Evolutionary conservation across 2,797 vertebrate genomes (phyloP).

Genomic region (Chromis chromis): DNA sequence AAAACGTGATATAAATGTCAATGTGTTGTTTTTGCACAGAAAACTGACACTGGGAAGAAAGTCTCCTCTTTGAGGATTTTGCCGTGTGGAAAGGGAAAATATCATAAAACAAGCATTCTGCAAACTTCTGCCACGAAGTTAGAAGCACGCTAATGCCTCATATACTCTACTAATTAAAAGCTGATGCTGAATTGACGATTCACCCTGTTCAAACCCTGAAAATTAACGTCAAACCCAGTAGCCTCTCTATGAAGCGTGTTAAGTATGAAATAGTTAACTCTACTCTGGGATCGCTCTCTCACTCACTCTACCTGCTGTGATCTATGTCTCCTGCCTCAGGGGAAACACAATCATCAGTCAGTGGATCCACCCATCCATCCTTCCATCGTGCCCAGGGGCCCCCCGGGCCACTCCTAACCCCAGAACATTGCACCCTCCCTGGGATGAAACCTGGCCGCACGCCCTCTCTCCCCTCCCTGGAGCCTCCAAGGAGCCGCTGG

Average conservation of each 20-base stretch:
- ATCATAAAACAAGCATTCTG: too few species aligned
- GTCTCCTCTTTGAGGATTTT: too few species aligned
- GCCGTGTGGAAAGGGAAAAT: too few species aligned
- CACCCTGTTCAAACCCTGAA: neutral
- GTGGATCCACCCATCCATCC: constrained; percentile 80
- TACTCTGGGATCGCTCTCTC: constrained; percentile 24
- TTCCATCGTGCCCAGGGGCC: constrained; percentile 65
- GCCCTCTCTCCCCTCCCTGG: constrained; percentile 76
- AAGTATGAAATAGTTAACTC: constrained; percentile 67
- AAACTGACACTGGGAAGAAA: too few species aligned
- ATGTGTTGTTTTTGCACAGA: too few species aligned
- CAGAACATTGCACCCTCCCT: constrained; percentile 74
- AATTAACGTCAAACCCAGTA: neutral
- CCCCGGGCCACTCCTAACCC: constrained; percentile 76
- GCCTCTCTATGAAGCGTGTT: constrained; percentile 4
- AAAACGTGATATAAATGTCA: too few species aligned
- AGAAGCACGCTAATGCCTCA: neutral
- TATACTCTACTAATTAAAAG: too few species aligned
- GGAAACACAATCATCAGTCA: constrained; percentile 79
- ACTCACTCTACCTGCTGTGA: constrained; percentile 69
- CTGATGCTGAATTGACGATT: neutral
- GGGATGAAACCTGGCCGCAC: constrained; percentile 79
- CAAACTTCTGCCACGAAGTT: neutral
- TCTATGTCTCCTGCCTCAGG: constrained; percentile 75
- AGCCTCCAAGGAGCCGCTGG: constrained; percentile 71